These are phyloP conservation scores for Aphaenogaster ashmeadi DNA, from an alignment of 1,140 invertebrate genomes.

Conservation along the genomic window DNA sequence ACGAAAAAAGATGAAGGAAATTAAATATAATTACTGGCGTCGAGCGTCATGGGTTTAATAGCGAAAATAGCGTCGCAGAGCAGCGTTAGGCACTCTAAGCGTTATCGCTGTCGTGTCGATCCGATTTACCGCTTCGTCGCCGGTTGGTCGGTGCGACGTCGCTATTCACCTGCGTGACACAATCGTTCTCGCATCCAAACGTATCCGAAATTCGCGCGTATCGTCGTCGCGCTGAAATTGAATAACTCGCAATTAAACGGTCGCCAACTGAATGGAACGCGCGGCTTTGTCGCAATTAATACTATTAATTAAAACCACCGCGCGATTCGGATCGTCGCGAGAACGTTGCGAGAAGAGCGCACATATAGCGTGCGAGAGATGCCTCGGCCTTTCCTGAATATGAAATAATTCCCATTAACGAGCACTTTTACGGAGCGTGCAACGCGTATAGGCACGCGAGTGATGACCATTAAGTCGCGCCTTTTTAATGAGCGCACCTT, in stretches of 20 bases:
- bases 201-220: constrained; percentile 51
- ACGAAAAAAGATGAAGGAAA: constrained; percentile 57
- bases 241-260: constrained; percentile 62
- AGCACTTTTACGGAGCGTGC: background rate
- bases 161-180: constrained; percentile 18
- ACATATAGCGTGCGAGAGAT: background rate
- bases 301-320: constrained; percentile 58
- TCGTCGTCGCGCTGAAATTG: constrained; percentile 45
- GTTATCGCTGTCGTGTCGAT: constrained; percentile 45
- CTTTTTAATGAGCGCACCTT: constrained; percentile 51
- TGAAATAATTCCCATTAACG: constrained; percentile 49
- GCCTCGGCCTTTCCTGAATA: background rate
- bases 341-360: background rate
- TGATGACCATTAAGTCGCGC: constrained; percentile 20
- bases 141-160: constrained; percentile 23
- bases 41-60: constrained; percentile 24
- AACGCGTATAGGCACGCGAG: constrained; percentile 40
- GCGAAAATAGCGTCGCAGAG: background rate
- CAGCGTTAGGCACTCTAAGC: constrained; percentile 20
- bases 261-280: constrained; percentile 41
- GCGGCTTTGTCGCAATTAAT: constrained; percentile 61
- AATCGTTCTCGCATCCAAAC: constrained; percentile 21
- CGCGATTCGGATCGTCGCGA: constrained; percentile 31
- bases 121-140: constrained; percentile 50
- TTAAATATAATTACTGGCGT: constrained; percentile 54